Evolutionary conservation across 2,888 invertebrate species (phyloP).

Genomic region (Caenorhabditis sinica): DNA sequence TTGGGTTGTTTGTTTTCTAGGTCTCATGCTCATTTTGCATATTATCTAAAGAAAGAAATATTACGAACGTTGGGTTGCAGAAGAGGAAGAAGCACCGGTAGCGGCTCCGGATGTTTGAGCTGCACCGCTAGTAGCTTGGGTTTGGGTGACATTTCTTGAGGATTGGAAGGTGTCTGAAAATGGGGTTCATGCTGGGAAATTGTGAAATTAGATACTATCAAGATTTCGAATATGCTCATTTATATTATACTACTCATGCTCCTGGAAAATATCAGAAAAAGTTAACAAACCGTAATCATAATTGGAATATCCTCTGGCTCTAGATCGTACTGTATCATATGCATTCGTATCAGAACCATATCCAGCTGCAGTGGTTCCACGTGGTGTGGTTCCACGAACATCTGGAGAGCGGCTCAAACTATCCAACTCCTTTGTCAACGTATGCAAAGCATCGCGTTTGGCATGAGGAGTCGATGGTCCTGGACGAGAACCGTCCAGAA

Average conservation of each 20-base stretch:
- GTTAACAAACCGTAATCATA: conserved; percentile 81
- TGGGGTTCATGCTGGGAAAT: conserved; percentile 3
- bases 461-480: conserved; percentile 83
- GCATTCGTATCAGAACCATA: conserved; percentile 80
- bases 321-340: conserved; percentile 79
- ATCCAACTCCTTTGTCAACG: conserved; percentile 83
- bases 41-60: not conserved
- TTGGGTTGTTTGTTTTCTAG: not conserved
- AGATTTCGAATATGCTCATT: too few relatives aligned
- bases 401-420: conserved; percentile 81
- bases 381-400: conserved; percentile 55
- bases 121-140: conserved; percentile 44
- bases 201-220: not conserved
- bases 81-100: conserved; percentile 43
- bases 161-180: conserved; percentile 70
- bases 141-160: conserved; percentile 47
- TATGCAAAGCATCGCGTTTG: conserved; percentile 82
- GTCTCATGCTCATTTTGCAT: conserved; percentile 29
- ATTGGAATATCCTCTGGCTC: conserved; percentile 79
- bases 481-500: conserved; percentile 83
- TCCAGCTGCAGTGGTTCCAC: conserved; percentile 69
- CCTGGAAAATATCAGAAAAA: not conserved
- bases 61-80: conserved; percentile 53
- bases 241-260: too few relatives aligned
- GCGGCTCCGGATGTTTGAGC: conserved; percentile 39